Percentiles rank a stretch among this genome's conserved stretches.
Conservation (phyloP, 1,140 invertebrate species). For the Anoplophora glabripennis region DNA sequence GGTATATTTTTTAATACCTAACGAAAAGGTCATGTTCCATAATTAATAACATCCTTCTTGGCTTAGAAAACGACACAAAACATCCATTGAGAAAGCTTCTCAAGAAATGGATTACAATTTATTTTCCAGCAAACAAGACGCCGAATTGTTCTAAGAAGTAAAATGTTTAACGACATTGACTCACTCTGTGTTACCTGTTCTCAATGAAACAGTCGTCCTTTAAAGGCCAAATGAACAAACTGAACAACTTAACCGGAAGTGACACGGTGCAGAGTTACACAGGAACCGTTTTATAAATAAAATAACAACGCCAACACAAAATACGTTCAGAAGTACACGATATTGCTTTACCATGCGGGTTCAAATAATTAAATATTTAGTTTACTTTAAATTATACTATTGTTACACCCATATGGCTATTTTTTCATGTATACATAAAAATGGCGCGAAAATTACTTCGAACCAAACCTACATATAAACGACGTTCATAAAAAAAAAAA, state of each 20-base stretch:
- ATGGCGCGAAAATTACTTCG: too few relatives aligned
- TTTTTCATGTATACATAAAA: too few relatives aligned
- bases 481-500: too few relatives aligned
- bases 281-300: background rate
- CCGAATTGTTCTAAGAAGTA: background rate
- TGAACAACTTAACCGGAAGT: slow-evolving; percentile 5
- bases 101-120: background rate
- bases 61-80: background rate
- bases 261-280: background rate
- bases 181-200: slow-evolving; percentile 7
- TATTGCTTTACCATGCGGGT: too few relatives aligned
- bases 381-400: too few relatives aligned
- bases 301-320: too few relatives aligned
- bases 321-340: too few relatives aligned
- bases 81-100: background rate
- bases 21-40: background rate
- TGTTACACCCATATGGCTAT: too few relatives aligned
- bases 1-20: background rate
- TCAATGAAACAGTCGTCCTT: slow-evolving; percentile 9
- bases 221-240: background rate
- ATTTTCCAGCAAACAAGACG: slow-evolving; percentile 1
- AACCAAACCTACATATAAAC: too few relatives aligned
- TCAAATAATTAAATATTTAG: too few relatives aligned
- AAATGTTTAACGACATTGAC: background rate
- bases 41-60: background rate